phyloP scores from a whole-genome alignment of 2,888 invertebrate species.

The Azorinus chamasolen region DNA sequence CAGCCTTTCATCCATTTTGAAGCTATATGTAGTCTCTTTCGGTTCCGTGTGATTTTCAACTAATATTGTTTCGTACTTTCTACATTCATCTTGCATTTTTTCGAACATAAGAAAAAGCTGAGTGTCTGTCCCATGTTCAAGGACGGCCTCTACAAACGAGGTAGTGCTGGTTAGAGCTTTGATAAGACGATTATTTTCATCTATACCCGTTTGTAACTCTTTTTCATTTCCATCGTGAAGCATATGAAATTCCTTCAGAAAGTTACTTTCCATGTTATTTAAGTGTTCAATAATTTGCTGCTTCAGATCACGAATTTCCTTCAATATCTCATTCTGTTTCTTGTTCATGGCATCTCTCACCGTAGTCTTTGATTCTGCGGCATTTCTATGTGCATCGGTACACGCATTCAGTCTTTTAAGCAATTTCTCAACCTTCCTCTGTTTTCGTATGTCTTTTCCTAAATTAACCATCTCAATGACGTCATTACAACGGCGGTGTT shows the following conservation, averaged over 20 bases:
- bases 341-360: slow-evolving; percentile 29
- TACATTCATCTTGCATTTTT: slow-evolving; percentile 49
- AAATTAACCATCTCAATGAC: slow-evolving; percentile 51
- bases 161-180: slow-evolving; percentile 42
- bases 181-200: slow-evolving; percentile 21
- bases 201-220: slow-evolving; percentile 30
- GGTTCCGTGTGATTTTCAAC: slow-evolving; percentile 27
- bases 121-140: slow-evolving; percentile 40
- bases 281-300: slow-evolving; percentile 37
- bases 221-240: slow-evolving; percentile 34
- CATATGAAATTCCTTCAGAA: slow-evolving; percentile 42
- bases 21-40: slow-evolving; percentile 33
- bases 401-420: slow-evolving; percentile 46
- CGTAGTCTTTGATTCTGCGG: slow-evolving; percentile 12
- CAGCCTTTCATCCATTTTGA: slow-evolving; percentile 51
- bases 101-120: slow-evolving; percentile 45
- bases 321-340: slow-evolving; percentile 37
- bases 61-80: slow-evolving; percentile 38
- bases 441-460: slow-evolving; percentile 42
- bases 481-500: slow-evolving; percentile 50
- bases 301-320: slow-evolving; percentile 46
- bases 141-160: slow-evolving; percentile 38
- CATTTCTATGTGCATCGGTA: slow-evolving; percentile 25
- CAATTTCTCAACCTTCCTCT: slow-evolving; percentile 45
- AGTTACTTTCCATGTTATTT: slow-evolving; percentile 40